Evolutionary conservation across 2,113 vertebrate species (phyloP), one percentile per base, ranked within the genome.

Genomic region (Heterocephalus glaber): DNA sequence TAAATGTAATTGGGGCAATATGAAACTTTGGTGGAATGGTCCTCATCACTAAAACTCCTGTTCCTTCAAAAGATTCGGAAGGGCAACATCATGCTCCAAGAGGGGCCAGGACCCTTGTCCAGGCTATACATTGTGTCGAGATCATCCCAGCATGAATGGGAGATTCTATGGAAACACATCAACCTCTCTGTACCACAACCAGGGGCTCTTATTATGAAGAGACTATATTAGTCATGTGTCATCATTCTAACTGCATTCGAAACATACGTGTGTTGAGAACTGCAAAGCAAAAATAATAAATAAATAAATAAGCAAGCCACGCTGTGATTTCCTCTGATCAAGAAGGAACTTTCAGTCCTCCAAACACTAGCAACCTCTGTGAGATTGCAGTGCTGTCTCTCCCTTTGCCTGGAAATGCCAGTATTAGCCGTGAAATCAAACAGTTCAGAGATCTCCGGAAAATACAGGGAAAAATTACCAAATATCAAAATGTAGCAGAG

Each of bases 331-430:
- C 98, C 93, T 91, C 94, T 72, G 86, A 96, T 96, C 96, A 96
- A 94, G 96, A 97, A 96, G 92, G 95, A 97, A 97, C 97, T 97
- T 97, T 97, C 96, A 97, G 96, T 96, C 95, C 93, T 94, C 90
- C 41, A 72, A 97, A 97, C 97, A 95, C 94, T 96, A 93, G 93
- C 97, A 96, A 74, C 80, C 63, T 86, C 90, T 92, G 94, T 66
- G 84, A 97, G 16, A 90, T 96, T 97, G 85, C 97, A 90, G 85
- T 96, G 93, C 96, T 97, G 97, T 98, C 97, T 68, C 96, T 77
- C 94, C 88, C 97, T 90, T 91, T 79, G 92, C 97, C 97, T 98
- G 98, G 98, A 99, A 99, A 98, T 98, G 97, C 98, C 98, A 95
- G 94, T 90, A 94, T 97, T 95, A 97, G 94, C 93, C 80, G 83